Conservation (phyloP, 2,113 vertebrate species). For the Tylochromis polylepis region DNA sequence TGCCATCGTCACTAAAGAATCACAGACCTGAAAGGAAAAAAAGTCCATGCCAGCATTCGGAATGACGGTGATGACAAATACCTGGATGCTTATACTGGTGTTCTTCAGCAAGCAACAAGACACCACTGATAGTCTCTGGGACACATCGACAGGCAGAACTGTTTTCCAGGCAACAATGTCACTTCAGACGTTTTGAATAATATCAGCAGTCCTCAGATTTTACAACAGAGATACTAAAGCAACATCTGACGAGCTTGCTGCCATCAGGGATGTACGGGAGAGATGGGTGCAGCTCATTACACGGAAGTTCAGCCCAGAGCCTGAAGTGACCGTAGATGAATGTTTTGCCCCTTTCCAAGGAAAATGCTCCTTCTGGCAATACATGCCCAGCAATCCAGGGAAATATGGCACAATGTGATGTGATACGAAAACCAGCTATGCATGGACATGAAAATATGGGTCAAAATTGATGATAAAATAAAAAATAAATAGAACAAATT, state of each 20-base stretch:
- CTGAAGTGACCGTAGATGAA: neutral
- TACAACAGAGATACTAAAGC: neutral
- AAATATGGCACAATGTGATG: neutral
- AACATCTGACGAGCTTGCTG: fast-evolving
- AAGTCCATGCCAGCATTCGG: neutral
- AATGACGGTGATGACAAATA: fast-evolving
- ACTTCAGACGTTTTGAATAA: neutral
- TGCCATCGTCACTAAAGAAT: no score
- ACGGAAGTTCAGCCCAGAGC: neutral
- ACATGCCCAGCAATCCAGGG: neutral
- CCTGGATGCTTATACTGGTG: no score
- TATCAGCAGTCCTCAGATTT: neutral
- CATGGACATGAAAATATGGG: fast-evolving
- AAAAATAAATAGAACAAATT: neutral
- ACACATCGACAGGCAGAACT: neutral
- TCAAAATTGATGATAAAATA: fast-evolving
- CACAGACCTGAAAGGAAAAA: no score
- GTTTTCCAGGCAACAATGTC: neutral
- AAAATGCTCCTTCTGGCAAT: neutral
- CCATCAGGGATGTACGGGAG: neutral
- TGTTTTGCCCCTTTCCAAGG: neutral
- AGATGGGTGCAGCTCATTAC: neutral
- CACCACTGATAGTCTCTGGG: neutral
- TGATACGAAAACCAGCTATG: fast-evolving
- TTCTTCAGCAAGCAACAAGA: neutral